A percentile compares a stretch with the other conserved stretches of the same genome.
Conservation (phyloP, 2,888 invertebrate genomes). For the Seira musarum region DNA sequence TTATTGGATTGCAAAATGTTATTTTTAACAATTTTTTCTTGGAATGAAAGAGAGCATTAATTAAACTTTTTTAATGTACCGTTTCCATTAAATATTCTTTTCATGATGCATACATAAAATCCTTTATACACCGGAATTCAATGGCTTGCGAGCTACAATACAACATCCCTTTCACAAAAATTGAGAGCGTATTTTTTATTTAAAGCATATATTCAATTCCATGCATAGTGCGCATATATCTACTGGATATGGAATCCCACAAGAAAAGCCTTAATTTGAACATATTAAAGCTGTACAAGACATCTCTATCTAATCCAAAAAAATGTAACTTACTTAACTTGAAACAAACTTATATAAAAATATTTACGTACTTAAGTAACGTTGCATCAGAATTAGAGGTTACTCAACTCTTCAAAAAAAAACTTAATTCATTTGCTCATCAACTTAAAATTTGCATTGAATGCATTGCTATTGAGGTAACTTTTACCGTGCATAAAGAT, state of each 20-base stretch:
- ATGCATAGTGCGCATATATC: not conserved
- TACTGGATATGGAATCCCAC: not conserved
- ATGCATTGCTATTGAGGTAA: constrained; percentile 52
- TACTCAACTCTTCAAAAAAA: too few relatives aligned
- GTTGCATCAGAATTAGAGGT: too few relatives aligned
- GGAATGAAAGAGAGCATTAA: not conserved
- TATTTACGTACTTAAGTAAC: too few relatives aligned
- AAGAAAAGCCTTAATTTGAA: not conserved
- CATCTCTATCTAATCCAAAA: not conserved
- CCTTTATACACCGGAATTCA: too few relatives aligned
- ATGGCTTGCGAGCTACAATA: too few relatives aligned
- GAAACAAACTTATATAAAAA: not conserved
- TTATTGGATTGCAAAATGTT: not conserved
- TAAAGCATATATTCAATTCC: not conserved
- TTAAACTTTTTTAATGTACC: not conserved
- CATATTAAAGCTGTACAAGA: not conserved
- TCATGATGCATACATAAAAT: not conserved
- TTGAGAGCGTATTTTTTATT: too few relatives aligned
- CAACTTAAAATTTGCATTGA: constrained; percentile 48
- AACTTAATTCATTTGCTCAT: too few relatives aligned
- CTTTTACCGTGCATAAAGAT: constrained; percentile 48
- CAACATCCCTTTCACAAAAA: too few relatives aligned
- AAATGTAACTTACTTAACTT: not conserved
- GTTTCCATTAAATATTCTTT: not conserved
- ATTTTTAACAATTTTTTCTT: not conserved